Evolutionary conservation across 2,888 invertebrate species (phyloP).

Genomic region (Acholoe squamosa): DNA sequence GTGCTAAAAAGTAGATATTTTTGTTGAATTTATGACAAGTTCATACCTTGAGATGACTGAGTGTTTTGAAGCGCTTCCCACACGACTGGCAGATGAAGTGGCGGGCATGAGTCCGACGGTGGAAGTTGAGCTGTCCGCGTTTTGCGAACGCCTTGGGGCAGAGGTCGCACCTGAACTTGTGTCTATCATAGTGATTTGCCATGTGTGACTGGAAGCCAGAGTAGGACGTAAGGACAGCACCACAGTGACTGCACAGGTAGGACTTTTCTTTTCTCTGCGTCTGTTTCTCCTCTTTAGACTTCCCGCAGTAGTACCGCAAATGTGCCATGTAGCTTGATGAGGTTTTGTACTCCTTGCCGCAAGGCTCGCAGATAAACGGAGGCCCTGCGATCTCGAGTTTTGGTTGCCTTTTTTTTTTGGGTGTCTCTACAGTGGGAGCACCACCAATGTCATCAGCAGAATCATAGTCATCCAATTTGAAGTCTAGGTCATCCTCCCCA

Average conservation of each 20-base stretch:
- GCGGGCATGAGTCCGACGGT: slow-evolving; percentile 22
- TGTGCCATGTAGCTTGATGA: slow-evolving; percentile 5
- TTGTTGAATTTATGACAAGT: too few species aligned
- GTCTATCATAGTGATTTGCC: slow-evolving; percentile 37
- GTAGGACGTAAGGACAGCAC: slow-evolving; percentile 18
- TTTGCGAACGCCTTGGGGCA: slow-evolving; percentile 34
- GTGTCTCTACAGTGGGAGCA: not conserved
- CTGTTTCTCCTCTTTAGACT: not conserved
- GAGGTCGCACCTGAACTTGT: slow-evolving; percentile 45
- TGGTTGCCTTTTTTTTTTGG: not conserved
- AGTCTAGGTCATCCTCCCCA: not conserved
- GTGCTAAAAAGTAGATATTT: too few species aligned
- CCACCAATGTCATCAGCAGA: not conserved
- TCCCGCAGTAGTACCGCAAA: slow-evolving; percentile 32
- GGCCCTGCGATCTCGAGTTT: not conserved
- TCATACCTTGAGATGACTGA: slow-evolving; percentile 32
- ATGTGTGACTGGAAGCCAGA: slow-evolving; percentile 44
- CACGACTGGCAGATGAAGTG: slow-evolving; percentile 45
- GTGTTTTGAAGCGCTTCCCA: slow-evolving; percentile 17
- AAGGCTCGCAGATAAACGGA: not conserved
- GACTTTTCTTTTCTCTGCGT: not conserved
- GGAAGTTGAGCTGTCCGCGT: slow-evolving; percentile 39
- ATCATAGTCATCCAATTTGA: not conserved
- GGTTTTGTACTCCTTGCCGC: slow-evolving; percentile 11
- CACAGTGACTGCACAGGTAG: slow-evolving; percentile 44